Evolutionary conservation across 2,113 vertebrate genomes (phyloP), one percentile per base, ranked within the genome.

Genomic region (Hemicordylus capensis): DNA sequence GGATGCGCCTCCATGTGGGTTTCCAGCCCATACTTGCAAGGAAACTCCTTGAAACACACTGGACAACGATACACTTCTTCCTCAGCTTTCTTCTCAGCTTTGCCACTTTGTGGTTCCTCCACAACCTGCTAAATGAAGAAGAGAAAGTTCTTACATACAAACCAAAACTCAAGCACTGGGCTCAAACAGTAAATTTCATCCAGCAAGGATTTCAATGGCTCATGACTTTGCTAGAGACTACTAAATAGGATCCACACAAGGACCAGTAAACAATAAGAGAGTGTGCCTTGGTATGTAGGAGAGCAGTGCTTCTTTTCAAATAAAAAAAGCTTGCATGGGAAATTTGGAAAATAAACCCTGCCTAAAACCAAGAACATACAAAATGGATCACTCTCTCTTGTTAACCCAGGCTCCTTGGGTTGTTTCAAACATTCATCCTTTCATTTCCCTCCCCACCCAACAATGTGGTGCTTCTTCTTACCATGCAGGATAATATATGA

Each of bases 1-100:
- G 98, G 98, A 93, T 99, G 98, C 6, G 97, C 94, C 91, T 99
- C 98, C 97, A 99, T 98, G 94, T 99, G 98, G 34, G 95, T 96
- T 91, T 99, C 98, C 94, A 99, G 97, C 64, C 97, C 98, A 64
- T 97, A 97, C 88, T 98, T 98, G 96, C 98, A 98, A 89, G 93
- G 94, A 93, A 98, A 98, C 73, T 96, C 98, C 95, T 98, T 98
- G 96, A 98, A 98, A 95, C 98, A 99, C 85, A 99, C 94, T 0
- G 98, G 98, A 93, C 98, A 99, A 82, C 97, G 96, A 81, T 98
- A 96, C 80, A 96, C 94, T 90, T 98, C 98, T 58, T 97, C 97
- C 26, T 97, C 97, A 0, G 89, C 89, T n/a, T 95, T 97, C 93
- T 82, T 96, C 37, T 95, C 94, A 58, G 89, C 69, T 69, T 97